Base-by-base conservation (phyloP, 2,888 invertebrate genomes). In the Drosophila falleni region DNA sequence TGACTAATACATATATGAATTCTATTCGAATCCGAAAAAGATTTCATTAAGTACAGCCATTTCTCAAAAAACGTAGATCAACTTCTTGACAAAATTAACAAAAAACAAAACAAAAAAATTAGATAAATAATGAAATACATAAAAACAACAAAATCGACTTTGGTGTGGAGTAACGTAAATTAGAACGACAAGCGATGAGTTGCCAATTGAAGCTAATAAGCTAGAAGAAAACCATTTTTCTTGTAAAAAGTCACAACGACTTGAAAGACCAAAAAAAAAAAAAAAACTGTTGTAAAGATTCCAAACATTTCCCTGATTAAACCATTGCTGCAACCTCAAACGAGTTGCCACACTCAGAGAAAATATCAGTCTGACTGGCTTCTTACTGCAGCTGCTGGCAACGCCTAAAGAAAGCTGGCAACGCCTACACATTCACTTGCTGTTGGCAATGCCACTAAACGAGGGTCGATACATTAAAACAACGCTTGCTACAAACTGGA, bases 1-100 rank as follows among this genome's bases (percentile, higher is more conserved):
- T 42, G 54, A 54, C 15, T 26, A 29, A 13, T 42, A 15, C 5
- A 13, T 23, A 15, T 8, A 13, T 23, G 23, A n/a, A 31, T 67
- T 55, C 23, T 13, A 49, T 16, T 13, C 35, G 51, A 29, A 26
- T 56, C 39, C 50, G 29, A 41, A 69, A 50, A 61, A 23, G 16
- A 10, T 37, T 35, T 10, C 3, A 80, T 71, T 69, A n/a, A 26
- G 62, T 56, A 94, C 95, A 95, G 95, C 95, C 95, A 96, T 96
- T 95, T 96, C 96, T 35, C 95, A 95, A 96, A 96, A 96, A 97
- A 97, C 96, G 96, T 96, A 96, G 96, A 97, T 97, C 97, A 97
- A 97, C 97, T 97, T 97, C 97, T 97, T 96, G 96, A 96, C 71
- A 62, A 70, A 78, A 81, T 73, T 51, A 69, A 69, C 47, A 53